Evolutionary conservation across 2,888 invertebrate species (phyloP).

Genomic region (Cyclophora punctaria): DNA sequence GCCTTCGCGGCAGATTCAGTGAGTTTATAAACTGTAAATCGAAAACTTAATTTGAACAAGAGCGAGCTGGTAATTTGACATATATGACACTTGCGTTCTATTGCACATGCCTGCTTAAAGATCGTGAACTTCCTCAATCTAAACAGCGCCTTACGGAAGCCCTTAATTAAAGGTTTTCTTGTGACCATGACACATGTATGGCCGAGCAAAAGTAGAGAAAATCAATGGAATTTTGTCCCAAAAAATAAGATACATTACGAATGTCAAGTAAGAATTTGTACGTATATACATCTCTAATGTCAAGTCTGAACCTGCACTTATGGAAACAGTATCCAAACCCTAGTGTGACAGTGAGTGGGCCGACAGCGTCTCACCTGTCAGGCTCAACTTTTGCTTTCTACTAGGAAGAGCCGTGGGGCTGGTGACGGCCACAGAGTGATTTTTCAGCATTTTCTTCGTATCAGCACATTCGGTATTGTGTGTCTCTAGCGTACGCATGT

Average conservation of each 20-base stretch:
- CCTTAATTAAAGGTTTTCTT: no score
- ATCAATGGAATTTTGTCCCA: no score
- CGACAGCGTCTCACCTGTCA: constrained; percentile 72
- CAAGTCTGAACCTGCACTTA: not conserved
- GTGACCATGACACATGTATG: no score
- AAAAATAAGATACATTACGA: not conserved
- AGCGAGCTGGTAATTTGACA: no score
- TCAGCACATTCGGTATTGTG: constrained; percentile 44
- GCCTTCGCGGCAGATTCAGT: no score
- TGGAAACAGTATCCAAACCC: not conserved
- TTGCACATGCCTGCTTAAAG: no score
- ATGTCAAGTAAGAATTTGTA: constrained; percentile 1
- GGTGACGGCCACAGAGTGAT: constrained; percentile 78
- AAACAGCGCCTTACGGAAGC: no score
- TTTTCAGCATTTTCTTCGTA: constrained; percentile 44
- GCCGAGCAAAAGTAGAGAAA: no score
- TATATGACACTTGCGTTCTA: no score
- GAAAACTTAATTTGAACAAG: no score
- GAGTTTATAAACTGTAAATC: no score
- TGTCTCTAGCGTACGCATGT: constrained; percentile 50
- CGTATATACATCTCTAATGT: not conserved
- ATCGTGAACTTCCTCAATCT: no score
- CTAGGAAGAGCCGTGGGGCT: constrained; percentile 77
- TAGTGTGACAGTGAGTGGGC: constrained; percentile 30
- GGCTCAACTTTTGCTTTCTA: constrained; percentile 82